Percentiles rank a stretch among this genome's conserved stretches.
These are phyloP conservation scores for Pectinophora gossypiella DNA, from an alignment of 1,140 invertebrate species.

Conservation along the genomic window DNA sequence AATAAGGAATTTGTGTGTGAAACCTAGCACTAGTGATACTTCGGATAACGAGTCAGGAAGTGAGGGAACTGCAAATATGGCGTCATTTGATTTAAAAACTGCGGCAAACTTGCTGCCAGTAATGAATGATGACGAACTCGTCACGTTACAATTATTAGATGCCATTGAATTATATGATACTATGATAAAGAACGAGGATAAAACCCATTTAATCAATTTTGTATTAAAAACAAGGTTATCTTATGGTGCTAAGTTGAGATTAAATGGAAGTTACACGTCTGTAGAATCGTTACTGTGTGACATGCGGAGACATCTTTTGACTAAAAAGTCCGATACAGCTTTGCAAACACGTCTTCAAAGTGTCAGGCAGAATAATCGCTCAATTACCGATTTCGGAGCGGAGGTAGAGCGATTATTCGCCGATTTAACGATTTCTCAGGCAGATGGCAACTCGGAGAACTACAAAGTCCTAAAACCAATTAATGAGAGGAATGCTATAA, in stretches of 20 bases:
- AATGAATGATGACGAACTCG: background rate
- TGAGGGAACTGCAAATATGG: too few relatives aligned
- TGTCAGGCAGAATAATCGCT: slow-evolving; percentile 7
- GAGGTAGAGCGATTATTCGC: slow-evolving; percentile 4
- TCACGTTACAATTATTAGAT: background rate
- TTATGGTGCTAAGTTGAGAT: slow-evolving; percentile 9
- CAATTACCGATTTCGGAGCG: slow-evolving; percentile 11
- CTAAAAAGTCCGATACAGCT: slow-evolving; percentile 10
- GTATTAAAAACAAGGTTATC: slow-evolving; percentile 16
- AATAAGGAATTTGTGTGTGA: too few relatives aligned
- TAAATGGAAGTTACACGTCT: slow-evolving; percentile 1
- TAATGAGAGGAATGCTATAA: slow-evolving; percentile 2
- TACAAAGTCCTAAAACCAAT: slow-evolving; percentile 11
- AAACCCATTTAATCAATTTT: too few relatives aligned
- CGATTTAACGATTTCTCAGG: slow-evolving; percentile 15
- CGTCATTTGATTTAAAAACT: background rate
- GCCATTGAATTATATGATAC: too few relatives aligned
- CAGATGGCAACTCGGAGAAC: slow-evolving; percentile 5
- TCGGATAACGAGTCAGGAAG: too few relatives aligned
- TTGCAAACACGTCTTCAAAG: slow-evolving; percentile 13
- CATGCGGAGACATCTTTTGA: slow-evolving; percentile 9
- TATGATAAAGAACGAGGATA: too few relatives aligned
- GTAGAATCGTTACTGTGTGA: slow-evolving; percentile 8
- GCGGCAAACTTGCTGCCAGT: background rate
- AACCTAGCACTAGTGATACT: too few relatives aligned